A percentile compares a stretch with the other conserved stretches of the same genome.
Evolutionary conservation across 1,140 invertebrate species (phyloP).

Genomic region (Scaptomyza hsui): DNA sequence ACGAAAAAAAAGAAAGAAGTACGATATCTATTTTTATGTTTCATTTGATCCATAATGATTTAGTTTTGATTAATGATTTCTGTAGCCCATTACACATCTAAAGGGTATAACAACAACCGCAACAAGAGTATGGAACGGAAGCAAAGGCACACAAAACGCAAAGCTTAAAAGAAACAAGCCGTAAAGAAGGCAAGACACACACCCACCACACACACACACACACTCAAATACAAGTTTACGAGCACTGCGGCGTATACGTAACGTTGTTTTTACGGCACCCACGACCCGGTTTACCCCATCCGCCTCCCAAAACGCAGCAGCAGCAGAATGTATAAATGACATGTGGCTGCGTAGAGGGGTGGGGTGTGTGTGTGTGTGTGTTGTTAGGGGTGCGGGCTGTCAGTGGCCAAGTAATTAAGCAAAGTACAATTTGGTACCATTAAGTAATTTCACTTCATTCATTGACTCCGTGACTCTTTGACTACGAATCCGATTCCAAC

Average conservation of each 20-base stretch:
- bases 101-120: slow-evolving; percentile 1
- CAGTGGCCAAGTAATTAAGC: slow-evolving; percentile 81
- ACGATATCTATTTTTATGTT: no score
- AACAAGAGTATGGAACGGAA: slow-evolving; percentile 26
- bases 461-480: slow-evolving; percentile 70
- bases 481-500: slow-evolving; percentile 6
- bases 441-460: slow-evolving; percentile 81
- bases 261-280: slow-evolving; percentile 79
- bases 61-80: no score
- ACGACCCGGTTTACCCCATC: slow-evolving; percentile 48
- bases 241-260: slow-evolving; percentile 56
- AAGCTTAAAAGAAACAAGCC: slow-evolving; percentile 67
- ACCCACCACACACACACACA: slow-evolving; percentile 26
- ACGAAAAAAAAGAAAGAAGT: no score
- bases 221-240: slow-evolving; percentile 56
- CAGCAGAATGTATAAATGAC: slow-evolving; percentile 60
- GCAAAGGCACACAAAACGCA: slow-evolving; percentile 46
- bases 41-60: no score
- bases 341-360: slow-evolving; percentile 33
- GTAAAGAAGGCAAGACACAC: slow-evolving; percentile 62
- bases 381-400: slow-evolving; percentile 37
- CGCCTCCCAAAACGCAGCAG: background rate
- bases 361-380: slow-evolving; percentile 27
- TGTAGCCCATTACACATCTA: background rate
- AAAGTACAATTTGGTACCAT: slow-evolving; percentile 83